phyloP scores from a whole-genome alignment of 2,888 invertebrate genomes.

The Priocnemis perturbator region DNA sequence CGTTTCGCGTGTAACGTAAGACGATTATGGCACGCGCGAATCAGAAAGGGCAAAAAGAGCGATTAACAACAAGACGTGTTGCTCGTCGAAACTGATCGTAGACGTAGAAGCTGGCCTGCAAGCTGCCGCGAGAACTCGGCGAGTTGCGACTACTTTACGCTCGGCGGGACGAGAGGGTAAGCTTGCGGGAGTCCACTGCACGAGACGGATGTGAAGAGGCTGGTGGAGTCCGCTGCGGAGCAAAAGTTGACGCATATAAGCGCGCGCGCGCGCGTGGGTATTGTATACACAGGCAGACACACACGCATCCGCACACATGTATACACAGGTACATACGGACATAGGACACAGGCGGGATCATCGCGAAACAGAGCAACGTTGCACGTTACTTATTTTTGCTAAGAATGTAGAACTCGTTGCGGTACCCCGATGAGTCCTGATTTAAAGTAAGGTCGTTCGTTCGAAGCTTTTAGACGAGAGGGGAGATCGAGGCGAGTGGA shows the following conservation, averaged over 20 bases:
- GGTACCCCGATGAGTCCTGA: conserved; percentile 19
- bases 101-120: conserved; percentile 33
- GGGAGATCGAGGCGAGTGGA: not conserved
- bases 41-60: not conserved
- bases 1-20: conserved; percentile 11
- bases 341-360: conserved; percentile 41
- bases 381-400: conserved; percentile 70
- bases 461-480: conserved; percentile 23
- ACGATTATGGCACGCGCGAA: conserved; percentile 3
- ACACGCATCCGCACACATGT: conserved; percentile 3
- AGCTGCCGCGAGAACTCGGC: conserved; percentile 30
- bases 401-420: conserved; percentile 51
- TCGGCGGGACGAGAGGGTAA: conserved; percentile 20
- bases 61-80: not conserved
- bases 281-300: not conserved
- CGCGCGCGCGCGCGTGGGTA: too few relatives aligned
- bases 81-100: conserved; percentile 24
- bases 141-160: conserved; percentile 34
- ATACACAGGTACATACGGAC: conserved; percentile 7
- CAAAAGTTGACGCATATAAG: not conserved
- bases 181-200: conserved; percentile 20
- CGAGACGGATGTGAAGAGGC: conserved; percentile 13
- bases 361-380: conserved; percentile 52
- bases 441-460: conserved; percentile 27
- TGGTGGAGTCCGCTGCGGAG: too few relatives aligned